These are phyloP conservation scores for Scomber scombrus DNA, from an alignment of 2,113 vertebrate genomes.

Conservation along the genomic window DNA sequence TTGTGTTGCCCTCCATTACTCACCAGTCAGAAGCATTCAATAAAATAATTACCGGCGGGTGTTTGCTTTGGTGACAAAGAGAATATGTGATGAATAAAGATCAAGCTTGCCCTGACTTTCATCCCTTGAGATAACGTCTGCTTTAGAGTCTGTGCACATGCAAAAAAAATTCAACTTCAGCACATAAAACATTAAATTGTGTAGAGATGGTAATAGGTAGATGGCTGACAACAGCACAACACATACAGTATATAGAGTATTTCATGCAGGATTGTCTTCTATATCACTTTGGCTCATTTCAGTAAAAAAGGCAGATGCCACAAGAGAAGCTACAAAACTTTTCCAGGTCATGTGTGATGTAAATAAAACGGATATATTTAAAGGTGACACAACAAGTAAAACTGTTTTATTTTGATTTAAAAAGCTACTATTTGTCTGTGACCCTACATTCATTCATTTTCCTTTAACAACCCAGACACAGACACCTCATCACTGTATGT, in stretches of 20 bases:
- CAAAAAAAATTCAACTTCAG: slow-evolving; percentile 9
- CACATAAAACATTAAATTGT: slow-evolving; percentile 12
- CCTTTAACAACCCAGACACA: no score
- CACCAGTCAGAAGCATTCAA: slow-evolving; percentile 70
- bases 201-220: not conserved
- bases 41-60: slow-evolving; percentile 68
- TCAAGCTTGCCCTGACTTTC: slow-evolving; percentile 41
- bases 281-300: no score
- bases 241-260: not conserved
- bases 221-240: slow-evolving; percentile 1
- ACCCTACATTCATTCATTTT: not conserved
- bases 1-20: slow-evolving; percentile 71
- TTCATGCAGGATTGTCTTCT: not conserved
- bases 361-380: not conserved
- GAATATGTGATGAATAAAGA: slow-evolving; percentile 74
- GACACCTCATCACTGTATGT: not conserved
- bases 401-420: not conserved
- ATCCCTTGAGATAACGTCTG: slow-evolving; percentile 44
- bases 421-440: not conserved
- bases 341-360: not conserved
- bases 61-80: slow-evolving; percentile 74
- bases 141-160: slow-evolving; percentile 34
- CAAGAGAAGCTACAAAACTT: not conserved
- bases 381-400: no score
- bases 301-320: not conserved